Evolutionary conservation across 1,140 invertebrate genomes (phyloP).

Genomic region (Formica exsecta): DNA sequence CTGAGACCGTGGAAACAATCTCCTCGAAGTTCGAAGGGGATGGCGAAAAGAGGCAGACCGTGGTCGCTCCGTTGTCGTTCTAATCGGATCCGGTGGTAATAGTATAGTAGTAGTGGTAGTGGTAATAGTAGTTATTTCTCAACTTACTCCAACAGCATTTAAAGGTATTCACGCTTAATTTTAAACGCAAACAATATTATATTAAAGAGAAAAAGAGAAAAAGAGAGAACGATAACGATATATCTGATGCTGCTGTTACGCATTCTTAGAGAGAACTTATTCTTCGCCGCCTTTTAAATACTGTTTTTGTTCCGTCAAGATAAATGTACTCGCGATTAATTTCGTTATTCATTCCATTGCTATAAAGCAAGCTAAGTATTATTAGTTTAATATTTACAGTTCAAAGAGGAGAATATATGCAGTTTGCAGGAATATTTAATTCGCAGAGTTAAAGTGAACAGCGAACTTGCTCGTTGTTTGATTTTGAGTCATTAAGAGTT

Average conservation of each 20-base stretch:
- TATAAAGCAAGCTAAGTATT: background rate
- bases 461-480: conserved; percentile 11
- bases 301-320: background rate
- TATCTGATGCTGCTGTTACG: background rate
- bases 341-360: conserved; percentile 7
- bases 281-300: conserved; percentile 5
- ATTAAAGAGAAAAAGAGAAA: background rate
- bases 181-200: background rate
- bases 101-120: background rate
- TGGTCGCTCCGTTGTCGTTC: background rate
- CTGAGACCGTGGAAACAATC: conserved; percentile 13
- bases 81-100: background rate
- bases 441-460: background rate
- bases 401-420: background rate
- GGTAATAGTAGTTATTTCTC: background rate
- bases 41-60: background rate
- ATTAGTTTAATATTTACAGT: conserved; percentile 35
- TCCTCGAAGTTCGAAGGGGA: conserved; percentile 3
- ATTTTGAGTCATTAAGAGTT: conserved; percentile 16
- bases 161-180: background rate
- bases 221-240: background rate
- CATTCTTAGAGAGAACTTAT: background rate
- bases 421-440: conserved; percentile 39
- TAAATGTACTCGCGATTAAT: conserved; percentile 17
- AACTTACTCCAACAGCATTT: background rate